Conservation (phyloP, 1,140 invertebrate genomes). For the Gyrodactylus bullatarudis region DNA sequence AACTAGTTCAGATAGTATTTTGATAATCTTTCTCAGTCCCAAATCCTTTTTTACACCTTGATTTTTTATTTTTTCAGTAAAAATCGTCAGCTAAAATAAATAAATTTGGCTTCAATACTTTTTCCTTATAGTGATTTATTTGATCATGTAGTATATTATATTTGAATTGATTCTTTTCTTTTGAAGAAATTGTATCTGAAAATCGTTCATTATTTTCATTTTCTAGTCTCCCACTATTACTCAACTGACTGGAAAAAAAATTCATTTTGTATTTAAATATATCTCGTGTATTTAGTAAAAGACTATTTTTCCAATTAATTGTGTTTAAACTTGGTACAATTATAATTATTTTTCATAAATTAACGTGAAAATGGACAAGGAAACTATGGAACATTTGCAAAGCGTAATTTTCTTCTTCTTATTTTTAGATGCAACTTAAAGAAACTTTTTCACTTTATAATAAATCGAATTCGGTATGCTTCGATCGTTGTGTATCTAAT, state of each 20-base stretch:
- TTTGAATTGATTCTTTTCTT: no score
- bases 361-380: neutral
- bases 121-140: neutral
- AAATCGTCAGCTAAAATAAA: neutral
- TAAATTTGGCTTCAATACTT: neutral
- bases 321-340: neutral
- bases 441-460: neutral
- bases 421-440: conserved; percentile 5
- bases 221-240: neutral
- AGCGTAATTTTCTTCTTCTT: neutral
- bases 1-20: neutral
- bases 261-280: neutral
- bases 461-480: neutral
- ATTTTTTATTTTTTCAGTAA: neutral
- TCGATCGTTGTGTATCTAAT: neutral
- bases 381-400: neutral
- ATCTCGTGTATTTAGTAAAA: neutral
- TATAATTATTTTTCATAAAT: neutral
- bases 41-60: neutral
- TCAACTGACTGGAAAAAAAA: neutral
- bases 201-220: no score
- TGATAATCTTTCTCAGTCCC: neutral
- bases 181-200: no score
- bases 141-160: neutral
- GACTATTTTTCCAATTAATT: neutral